Percentiles rank a stretch among this genome's conserved stretches.
Evolutionary conservation across 2,113 vertebrate genomes (phyloP).

Genomic region (Hippocampus comes): DNA sequence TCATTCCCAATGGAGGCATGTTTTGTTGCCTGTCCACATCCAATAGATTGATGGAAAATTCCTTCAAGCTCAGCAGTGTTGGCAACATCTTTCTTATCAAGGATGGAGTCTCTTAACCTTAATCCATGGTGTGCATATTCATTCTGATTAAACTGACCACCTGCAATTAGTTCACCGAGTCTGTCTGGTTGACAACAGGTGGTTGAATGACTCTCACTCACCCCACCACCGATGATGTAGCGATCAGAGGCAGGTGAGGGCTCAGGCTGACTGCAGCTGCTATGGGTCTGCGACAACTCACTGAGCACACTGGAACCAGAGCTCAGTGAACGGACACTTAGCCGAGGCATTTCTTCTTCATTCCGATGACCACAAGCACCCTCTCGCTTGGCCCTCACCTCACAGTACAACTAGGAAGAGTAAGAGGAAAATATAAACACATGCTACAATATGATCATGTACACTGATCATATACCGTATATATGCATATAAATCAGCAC

Average conservation of each 20-base stretch:
- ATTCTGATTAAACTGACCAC: conserved; percentile 14
- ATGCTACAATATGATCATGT: background rate
- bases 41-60: conserved; percentile 36
- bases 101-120: conserved; percentile 25
- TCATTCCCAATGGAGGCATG: conserved; percentile 17
- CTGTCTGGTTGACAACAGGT: conserved; percentile 24
- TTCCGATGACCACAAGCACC: conserved; percentile 43
- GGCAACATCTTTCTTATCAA: conserved; percentile 18
- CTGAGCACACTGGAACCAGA: conserved; percentile 62
- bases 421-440: conserved; percentile 7
- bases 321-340: conserved; percentile 68
- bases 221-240: conserved; percentile 23
- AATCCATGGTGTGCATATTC: conserved; percentile 22
- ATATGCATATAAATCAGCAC: no score
- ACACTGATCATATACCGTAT: no score
- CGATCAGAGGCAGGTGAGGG: conserved; percentile 27
- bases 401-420: conserved; percentile 82
- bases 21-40: conserved; percentile 24
- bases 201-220: conserved; percentile 5
- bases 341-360: conserved; percentile 47
- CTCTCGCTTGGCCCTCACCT: conserved; percentile 83
- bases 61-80: conserved; percentile 52
- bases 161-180: conserved; percentile 18
- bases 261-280: conserved; percentile 58
- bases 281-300: conserved; percentile 58